phyloP scores from a whole-genome alignment of 2,113 vertebrate genomes.

The Perccottus glenii region DNA sequence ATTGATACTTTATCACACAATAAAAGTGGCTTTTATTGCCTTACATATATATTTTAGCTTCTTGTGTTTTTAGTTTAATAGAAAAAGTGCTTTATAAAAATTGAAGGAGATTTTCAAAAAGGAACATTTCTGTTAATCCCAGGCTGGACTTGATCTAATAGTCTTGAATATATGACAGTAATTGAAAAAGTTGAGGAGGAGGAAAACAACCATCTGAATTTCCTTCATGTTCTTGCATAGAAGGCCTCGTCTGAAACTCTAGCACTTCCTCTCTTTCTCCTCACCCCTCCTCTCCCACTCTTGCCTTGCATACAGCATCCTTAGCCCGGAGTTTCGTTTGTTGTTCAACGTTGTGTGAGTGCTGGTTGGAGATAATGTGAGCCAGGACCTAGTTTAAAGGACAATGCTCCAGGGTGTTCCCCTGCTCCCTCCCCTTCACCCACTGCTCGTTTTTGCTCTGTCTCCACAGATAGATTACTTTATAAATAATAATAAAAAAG shows the following conservation, averaged over 20 bases:
- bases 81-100: not conserved
- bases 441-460: slow-evolving; percentile 36
- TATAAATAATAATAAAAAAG: slow-evolving; percentile 91
- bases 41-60: not conserved
- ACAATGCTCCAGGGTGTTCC: slow-evolving; percentile 78
- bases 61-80: not conserved
- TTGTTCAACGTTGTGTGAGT: slow-evolving; percentile 73
- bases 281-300: slow-evolving; percentile 11
- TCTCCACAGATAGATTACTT: slow-evolving; percentile 82
- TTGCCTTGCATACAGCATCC: slow-evolving; percentile 22
- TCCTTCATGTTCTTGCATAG: slow-evolving; percentile 19
- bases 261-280: not conserved
- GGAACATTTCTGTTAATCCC: too few relatives aligned
- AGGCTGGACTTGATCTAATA: too few relatives aligned
- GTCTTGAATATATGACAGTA: too few relatives aligned
- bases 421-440: slow-evolving; percentile 41
- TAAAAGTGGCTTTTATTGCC: slow-evolving; percentile 26
- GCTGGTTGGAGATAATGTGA: slow-evolving; percentile 81
- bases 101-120: too few relatives aligned
- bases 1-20: slow-evolving; percentile 24
- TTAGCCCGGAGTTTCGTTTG: slow-evolving; percentile 67
- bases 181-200: too few relatives aligned
- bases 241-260: slow-evolving; percentile 21
- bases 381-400: slow-evolving; percentile 83
- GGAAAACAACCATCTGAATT: slow-evolving; percentile 10